phyloP scores from a whole-genome alignment of 2,888 invertebrate genomes.

The Tiliacea citrago region DNA sequence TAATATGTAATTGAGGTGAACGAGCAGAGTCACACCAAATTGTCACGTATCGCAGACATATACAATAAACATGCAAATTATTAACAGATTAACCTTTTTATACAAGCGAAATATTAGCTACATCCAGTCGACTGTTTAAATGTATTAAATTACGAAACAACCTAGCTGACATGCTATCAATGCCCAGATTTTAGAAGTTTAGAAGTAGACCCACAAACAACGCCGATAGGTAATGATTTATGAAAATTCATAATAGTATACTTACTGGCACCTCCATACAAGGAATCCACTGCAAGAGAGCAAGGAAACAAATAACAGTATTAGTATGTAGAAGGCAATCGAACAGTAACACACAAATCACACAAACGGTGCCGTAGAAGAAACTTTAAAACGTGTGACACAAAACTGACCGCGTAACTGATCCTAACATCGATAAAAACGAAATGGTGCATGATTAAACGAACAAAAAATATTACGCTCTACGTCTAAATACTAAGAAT shows the following conservation, averaged over 20 bases:
- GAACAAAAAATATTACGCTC: constrained; percentile 78
- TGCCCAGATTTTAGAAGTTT: constrained; percentile 52
- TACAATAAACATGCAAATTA: constrained; percentile 60
- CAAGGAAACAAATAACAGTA: constrained; percentile 80
- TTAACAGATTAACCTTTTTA: constrained; percentile 39
- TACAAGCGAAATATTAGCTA: constrained; percentile 49
- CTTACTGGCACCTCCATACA: constrained; percentile 94
- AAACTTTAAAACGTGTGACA: constrained; percentile 69
- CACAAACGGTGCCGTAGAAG: constrained; percentile 76
- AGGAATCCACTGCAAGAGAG: constrained; percentile 92
- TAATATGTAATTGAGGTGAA: constrained; percentile 55
- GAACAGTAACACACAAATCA: constrained; percentile 67
- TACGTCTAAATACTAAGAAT: constrained; percentile 80
- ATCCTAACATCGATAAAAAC: constrained; percentile 76
- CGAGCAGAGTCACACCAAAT: constrained; percentile 44
- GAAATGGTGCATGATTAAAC: constrained; percentile 87
- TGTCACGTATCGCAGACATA: constrained; percentile 39
- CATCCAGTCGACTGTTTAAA: constrained; percentile 51
- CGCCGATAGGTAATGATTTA: constrained; percentile 51
- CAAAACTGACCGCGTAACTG: constrained; percentile 55
- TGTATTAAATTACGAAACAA: constrained; percentile 44
- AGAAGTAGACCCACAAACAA: constrained; percentile 60
- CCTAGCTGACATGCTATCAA: constrained; percentile 61
- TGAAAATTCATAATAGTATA: constrained; percentile 71
- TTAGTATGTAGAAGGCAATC: constrained; percentile 78